Percentiles rank a stretch among this genome's conserved stretches.
Evolutionary conservation across 2,888 invertebrate species (phyloP).

Genomic region (Nephrotoma guestfalica): DNA sequence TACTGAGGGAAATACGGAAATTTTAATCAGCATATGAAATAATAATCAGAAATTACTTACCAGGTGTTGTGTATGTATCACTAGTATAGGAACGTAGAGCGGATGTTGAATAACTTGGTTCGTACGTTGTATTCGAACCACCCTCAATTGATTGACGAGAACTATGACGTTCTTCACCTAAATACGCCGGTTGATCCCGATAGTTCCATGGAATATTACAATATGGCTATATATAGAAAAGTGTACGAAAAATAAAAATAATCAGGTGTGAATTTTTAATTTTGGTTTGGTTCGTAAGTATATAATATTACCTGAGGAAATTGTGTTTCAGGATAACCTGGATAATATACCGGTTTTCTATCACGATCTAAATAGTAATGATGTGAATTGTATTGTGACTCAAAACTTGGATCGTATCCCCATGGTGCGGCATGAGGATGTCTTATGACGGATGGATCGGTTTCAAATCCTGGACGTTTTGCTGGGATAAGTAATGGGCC

Average conservation of each 20-base stretch:
- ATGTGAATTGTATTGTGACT: slow-evolving; percentile 27
- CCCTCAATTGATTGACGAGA: slow-evolving; percentile 33
- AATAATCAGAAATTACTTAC: slow-evolving; percentile 16
- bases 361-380: slow-evolving; percentile 33
- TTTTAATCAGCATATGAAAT: background rate
- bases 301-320: slow-evolving; percentile 27
- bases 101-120: slow-evolving; percentile 23
- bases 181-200: slow-evolving; percentile 25
- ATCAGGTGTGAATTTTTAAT: background rate
- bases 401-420: slow-evolving; percentile 31
- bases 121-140: slow-evolving; percentile 31
- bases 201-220: slow-evolving; percentile 24
- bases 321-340: slow-evolving; percentile 31
- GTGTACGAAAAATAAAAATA: background rate
- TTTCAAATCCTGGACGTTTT: slow-evolving; percentile 50
- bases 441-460: slow-evolving; percentile 32
- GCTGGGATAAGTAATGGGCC: slow-evolving; percentile 82
- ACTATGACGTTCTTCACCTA: slow-evolving; percentile 30
- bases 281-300: background rate
- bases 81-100: slow-evolving; percentile 29
- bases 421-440: slow-evolving; percentile 28
- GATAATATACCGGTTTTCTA: slow-evolving; percentile 31
- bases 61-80: slow-evolving; percentile 31
- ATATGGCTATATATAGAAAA: slow-evolving; percentile 13
- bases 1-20: too few species aligned